These are phyloP conservation scores for Amazona guildingii DNA, from an alignment of 2,113 vertebrate genomes.

Conservation along the genomic window DNA sequence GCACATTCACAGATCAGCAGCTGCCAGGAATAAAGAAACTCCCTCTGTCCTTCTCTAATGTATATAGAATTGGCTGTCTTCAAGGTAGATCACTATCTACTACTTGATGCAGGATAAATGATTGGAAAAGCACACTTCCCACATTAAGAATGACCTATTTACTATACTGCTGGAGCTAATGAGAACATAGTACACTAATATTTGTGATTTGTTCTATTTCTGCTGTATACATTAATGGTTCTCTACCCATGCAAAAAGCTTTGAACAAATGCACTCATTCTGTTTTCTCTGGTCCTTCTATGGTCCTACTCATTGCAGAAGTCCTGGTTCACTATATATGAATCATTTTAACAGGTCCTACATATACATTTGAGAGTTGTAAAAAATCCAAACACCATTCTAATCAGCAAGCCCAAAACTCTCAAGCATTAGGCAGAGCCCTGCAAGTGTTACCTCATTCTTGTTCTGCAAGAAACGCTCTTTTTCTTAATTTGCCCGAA, in stretches of 20 bases:
- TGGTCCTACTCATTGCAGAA: background rate
- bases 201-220: background rate
- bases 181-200: background rate
- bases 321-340: fast-evolving
- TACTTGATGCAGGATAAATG: background rate
- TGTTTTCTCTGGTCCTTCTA: background rate
- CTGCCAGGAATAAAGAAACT: background rate
- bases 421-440: background rate
- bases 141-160: background rate
- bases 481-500: background rate
- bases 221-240: background rate
- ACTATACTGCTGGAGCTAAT: background rate
- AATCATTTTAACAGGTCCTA: background rate
- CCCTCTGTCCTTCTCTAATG: background rate
- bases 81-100: background rate
- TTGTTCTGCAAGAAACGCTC: background rate
- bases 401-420: background rate
- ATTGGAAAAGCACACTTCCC: background rate
- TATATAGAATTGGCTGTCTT: background rate
- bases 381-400: fast-evolving
- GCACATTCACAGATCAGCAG: background rate
- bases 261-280: background rate
- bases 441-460: background rate
- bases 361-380: background rate
- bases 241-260: background rate